Evolutionary conservation across 2,888 invertebrate genomes (phyloP).

Genomic region (Boloria selene): DNA sequence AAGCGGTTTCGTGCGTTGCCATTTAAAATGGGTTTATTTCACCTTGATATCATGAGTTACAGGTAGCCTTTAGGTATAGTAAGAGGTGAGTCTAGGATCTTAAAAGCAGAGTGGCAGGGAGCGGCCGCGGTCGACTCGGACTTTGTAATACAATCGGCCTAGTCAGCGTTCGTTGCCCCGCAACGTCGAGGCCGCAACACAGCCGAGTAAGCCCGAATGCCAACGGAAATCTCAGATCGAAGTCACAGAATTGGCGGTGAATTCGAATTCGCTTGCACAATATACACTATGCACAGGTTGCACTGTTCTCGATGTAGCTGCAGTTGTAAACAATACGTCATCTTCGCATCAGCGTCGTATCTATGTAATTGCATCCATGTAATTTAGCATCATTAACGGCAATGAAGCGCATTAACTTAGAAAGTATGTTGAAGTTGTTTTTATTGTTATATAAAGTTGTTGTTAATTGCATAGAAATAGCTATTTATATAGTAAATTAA

Average conservation of each 20-base stretch:
- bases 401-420: neutral
- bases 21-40: conserved; percentile 54
- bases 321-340: neutral
- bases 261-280: conserved; percentile 39
- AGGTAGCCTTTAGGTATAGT: conserved; percentile 68
- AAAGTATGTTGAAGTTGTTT: neutral
- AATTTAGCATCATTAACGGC: neutral
- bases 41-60: conserved; percentile 74
- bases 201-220: conserved; percentile 55
- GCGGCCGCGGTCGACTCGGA: conserved; percentile 75
- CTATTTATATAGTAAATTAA: no score
- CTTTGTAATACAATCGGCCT: conserved; percentile 82
- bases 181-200: conserved; percentile 66
- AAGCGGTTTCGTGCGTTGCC: conserved; percentile 38
- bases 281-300: conserved; percentile 29
- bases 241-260: conserved; percentile 34
- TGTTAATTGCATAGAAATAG: no score
- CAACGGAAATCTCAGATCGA: conserved; percentile 56
- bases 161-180: conserved; percentile 80
- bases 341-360: neutral
- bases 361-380: neutral
- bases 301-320: neutral
- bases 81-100: conserved; percentile 78
- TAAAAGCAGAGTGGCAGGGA: conserved; percentile 76
- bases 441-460: neutral